Evolutionary conservation across 2,888 invertebrate genomes (phyloP).

Genomic region (Gymnocheta viridis): DNA sequence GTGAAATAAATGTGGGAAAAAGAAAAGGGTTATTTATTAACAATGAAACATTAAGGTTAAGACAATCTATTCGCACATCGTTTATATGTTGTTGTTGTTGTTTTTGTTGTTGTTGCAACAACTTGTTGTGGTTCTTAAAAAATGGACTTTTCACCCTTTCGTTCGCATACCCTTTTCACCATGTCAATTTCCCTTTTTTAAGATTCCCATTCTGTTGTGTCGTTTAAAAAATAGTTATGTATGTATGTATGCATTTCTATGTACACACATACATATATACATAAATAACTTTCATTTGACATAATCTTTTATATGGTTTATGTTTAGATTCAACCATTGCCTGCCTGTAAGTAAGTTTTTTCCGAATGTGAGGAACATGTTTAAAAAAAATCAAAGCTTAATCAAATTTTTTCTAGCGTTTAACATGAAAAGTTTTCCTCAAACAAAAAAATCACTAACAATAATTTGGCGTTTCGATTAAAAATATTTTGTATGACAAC

Average conservation of each 20-base stretch:
- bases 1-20: conserved; percentile 2
- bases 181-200: background rate
- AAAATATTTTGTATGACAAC: conserved; percentile 67
- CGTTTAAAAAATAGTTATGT: conserved; percentile 60
- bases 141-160: conserved; percentile 46
- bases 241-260: background rate
- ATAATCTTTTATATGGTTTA: conserved; percentile 63
- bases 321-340: background rate
- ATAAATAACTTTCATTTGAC: conserved; percentile 56
- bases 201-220: conserved; percentile 67
- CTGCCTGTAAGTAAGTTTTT: background rate
- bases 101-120: conserved; percentile 22
- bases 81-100: conserved; percentile 69
- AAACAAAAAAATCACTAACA: conserved; percentile 41
- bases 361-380: conserved; percentile 18
- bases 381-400: conserved; percentile 28
- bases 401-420: conserved; percentile 33
- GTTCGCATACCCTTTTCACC: background rate
- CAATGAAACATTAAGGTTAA: conserved; percentile 44
- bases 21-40: conserved; percentile 74
- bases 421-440: background rate
- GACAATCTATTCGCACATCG: conserved; percentile 78
- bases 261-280: conserved; percentile 34
- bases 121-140: conserved; percentile 67
- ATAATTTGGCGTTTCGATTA: conserved; percentile 52